Conservation (phyloP, 2,797 vertebrate genomes). For the Dermochelys coriacea region DNA sequence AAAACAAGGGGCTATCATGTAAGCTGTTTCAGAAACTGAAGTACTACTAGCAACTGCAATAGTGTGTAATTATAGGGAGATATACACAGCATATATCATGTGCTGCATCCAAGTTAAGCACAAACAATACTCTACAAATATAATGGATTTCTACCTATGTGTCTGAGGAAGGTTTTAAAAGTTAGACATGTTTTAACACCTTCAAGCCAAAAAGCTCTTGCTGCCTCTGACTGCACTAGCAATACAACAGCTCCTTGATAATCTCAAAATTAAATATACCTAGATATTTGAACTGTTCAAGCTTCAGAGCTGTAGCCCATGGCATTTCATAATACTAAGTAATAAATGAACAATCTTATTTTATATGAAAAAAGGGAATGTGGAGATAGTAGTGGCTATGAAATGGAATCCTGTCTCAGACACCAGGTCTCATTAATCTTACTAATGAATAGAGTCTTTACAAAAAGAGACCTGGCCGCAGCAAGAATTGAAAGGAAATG, state of each 20-base stretch:
- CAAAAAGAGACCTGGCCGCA: slow-evolving; percentile 56
- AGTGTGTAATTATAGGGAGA: neutral
- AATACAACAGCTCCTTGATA: slow-evolving; percentile 43
- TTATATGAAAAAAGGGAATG: slow-evolving; percentile 1
- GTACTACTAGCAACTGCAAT: neutral
- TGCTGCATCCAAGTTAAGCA: neutral
- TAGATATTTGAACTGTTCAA: slow-evolving; percentile 69
- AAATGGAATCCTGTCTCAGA: slow-evolving; percentile 62
- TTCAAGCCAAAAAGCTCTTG: neutral
- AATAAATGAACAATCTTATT: slow-evolving; percentile 72
- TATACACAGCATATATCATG: neutral
- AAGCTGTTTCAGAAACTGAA: neutral
- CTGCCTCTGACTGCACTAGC: neutral
- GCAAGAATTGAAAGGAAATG: slow-evolving; percentile 65
- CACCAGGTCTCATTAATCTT: slow-evolving; percentile 67
- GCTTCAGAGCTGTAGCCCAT: slow-evolving; percentile 62
- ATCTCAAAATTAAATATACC: slow-evolving; percentile 75
- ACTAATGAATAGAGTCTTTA: slow-evolving; percentile 70
- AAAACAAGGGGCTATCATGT: neutral
- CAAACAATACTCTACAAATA: neutral
- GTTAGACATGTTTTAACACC: slow-evolving; percentile 26
- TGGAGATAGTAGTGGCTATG: slow-evolving; percentile 31
- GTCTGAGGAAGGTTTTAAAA: slow-evolving; percentile 9
- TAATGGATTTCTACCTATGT: neutral
- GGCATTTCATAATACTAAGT: slow-evolving; percentile 75